Evolutionary conservation across 2,113 vertebrate genomes (phyloP).

Genomic region (Gnathonemus echidnorhynchus): DNA sequence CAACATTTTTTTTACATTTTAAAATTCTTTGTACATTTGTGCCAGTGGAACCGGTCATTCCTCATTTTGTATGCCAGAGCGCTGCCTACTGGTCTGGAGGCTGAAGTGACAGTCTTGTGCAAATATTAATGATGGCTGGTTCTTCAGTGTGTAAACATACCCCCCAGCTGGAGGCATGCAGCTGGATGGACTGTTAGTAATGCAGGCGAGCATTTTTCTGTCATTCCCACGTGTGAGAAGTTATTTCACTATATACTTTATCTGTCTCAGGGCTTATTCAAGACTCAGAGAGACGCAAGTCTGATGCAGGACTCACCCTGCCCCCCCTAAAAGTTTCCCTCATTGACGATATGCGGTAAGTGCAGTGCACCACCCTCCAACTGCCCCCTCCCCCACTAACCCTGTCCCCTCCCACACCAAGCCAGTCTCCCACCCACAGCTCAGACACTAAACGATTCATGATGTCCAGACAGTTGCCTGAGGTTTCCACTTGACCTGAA

Average conservation of each 20-base stretch:
- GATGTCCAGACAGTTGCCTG: background rate
- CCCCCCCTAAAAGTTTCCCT: constrained; percentile 86
- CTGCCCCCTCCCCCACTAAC: background rate
- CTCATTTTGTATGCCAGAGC: background rate
- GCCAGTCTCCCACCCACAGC: too few relatives aligned
- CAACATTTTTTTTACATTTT: background rate
- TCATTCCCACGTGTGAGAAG: background rate
- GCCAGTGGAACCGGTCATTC: background rate
- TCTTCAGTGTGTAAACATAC: background rate
- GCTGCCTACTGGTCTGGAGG: background rate
- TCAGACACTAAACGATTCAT: background rate
- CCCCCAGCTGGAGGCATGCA: background rate
- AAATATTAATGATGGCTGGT: background rate
- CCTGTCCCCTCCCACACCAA: background rate
- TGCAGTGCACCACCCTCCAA: background rate
- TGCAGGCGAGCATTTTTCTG: background rate
- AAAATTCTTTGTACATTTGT: background rate
- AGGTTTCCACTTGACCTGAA: background rate
- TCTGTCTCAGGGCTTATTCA: constrained; percentile 74
- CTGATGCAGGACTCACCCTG: constrained; percentile 79
- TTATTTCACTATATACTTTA: background rate
- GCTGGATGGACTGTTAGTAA: background rate
- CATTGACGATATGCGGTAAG: constrained; percentile 94
- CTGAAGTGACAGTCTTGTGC: background rate
- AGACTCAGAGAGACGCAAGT: constrained; percentile 90